A percentile compares a stretch with the other conserved stretches of the same genome.
Evolutionary conservation across 2,797 vertebrate genomes (phyloP).

Genomic region (Cirrhinus molitorella): DNA sequence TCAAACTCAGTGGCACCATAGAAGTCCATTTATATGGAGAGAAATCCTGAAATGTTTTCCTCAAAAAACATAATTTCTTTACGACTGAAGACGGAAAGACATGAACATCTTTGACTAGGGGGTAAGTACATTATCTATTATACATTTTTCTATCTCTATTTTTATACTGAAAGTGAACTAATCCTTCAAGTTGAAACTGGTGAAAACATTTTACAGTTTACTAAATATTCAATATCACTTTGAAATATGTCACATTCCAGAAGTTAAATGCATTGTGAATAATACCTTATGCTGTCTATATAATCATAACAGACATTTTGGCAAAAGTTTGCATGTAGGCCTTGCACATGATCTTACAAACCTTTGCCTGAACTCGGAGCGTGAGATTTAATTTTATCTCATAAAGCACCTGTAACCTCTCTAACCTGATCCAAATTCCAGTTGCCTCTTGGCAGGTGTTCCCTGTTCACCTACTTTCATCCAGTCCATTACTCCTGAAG

Average conservation of each 20-base stretch:
- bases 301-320: background rate
- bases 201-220: no score
- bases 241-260: background rate
- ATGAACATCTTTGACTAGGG: no score
- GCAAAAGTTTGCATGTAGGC: background rate
- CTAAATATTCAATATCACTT: background rate
- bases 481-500: conserved; percentile 18
- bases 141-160: no score
- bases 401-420: conserved; percentile 27
- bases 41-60: no score
- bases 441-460: conserved; percentile 27
- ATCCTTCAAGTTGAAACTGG: no score
- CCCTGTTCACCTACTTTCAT: conserved; percentile 26
- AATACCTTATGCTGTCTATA: no score
- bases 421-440: conserved; percentile 24
- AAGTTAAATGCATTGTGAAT: background rate
- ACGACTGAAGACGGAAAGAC: no score
- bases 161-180: no score
- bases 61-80: no score
- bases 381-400: background rate
- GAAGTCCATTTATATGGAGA: no score
- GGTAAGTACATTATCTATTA: no score
- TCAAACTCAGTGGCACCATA: no score
- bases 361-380: conserved; percentile 11
- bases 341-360: background rate